phyloP scores from a whole-genome alignment of 1,140 invertebrate genomes.

The Agrypnia vestita region DNA sequence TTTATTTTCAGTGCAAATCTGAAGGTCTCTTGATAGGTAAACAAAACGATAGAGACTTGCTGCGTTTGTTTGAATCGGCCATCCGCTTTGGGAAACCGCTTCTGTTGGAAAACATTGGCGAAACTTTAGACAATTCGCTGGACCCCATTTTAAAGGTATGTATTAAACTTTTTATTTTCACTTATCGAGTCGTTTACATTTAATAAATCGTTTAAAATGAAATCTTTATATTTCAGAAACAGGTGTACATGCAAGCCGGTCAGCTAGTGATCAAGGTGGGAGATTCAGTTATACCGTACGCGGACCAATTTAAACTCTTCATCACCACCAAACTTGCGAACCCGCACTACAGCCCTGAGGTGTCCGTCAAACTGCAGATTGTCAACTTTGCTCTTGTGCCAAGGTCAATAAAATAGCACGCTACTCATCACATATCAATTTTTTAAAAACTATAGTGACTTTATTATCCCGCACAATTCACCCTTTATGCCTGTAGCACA shows the following conservation, averaged over 20 bases:
- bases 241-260: conserved; percentile 72
- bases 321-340: conserved; percentile 93
- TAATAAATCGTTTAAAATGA: background rate
- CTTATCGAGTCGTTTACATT: background rate
- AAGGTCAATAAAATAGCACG: conserved; percentile 63
- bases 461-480: too few species aligned
- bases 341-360: conserved; percentile 91
- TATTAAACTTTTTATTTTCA: conserved; percentile 67
- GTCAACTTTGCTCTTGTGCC: conserved; percentile 95
- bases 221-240: conserved; percentile 74
- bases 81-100: conserved; percentile 86
- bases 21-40: conserved; percentile 75
- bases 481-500: too few species aligned
- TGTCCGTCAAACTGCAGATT: conserved; percentile 90
- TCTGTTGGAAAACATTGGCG: conserved; percentile 87
- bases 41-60: conserved; percentile 79
- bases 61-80: conserved; percentile 82
- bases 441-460: too few species aligned
- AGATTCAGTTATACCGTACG: conserved; percentile 85
- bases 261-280: conserved; percentile 77
- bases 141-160: conserved; percentile 84
- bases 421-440: too few species aligned
- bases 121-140: conserved; percentile 87
- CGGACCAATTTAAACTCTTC: conserved; percentile 85
- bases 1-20: conserved; percentile 77